Base-by-base conservation (phyloP, 2,797 vertebrate species). In the Malacoraja senta region DNA sequence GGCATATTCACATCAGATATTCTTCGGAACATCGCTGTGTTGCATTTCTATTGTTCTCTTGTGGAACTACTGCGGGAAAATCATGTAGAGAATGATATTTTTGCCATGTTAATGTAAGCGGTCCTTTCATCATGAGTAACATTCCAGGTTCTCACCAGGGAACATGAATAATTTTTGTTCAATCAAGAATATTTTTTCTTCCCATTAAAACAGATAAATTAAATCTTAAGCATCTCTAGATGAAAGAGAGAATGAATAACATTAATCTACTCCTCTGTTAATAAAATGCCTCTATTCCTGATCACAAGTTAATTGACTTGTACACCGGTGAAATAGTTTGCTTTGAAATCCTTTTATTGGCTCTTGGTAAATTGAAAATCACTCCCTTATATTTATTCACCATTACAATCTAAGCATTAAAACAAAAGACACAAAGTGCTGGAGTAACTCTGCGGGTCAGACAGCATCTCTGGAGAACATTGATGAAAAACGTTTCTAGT, bases 151-250 rank as follows among this genome's bases (percentile, higher is more conserved):
- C 61, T 88, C 84, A 88, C 15, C 35, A 74, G 90, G 24, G 44
- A 92, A 92, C 21, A 15, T 72, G 38, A 58, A 76, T 13, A 74
- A 74, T 74, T 53, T 74, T 74, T 76, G 90, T 72, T 92, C 68
- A 76, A 92, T 74, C 71, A 92, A n/a, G 44, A 44, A 53, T 72
- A 91, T 90, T 68, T 76, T 92, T 92, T 92, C 26, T 74, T 74
- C 35, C 53, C 38, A 72, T 92, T 92, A 74, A 92, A 76, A 15
- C 44, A 32, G 44, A 53, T 74, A 53, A 92, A 15, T 72, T 72
- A 91, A 72, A 74, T 91, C 71, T 38, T 74, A 29, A 65, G 17
- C 32, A 91, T 44, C 35, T 91, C 71, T 29, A 53, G 26, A 74
- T 91, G 71, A 91, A 44, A 91, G 63, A 24, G n/a, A 68, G 84